phyloP scores from a whole-genome alignment of 2,888 invertebrate genomes.

The Agrochola lota region DNA sequence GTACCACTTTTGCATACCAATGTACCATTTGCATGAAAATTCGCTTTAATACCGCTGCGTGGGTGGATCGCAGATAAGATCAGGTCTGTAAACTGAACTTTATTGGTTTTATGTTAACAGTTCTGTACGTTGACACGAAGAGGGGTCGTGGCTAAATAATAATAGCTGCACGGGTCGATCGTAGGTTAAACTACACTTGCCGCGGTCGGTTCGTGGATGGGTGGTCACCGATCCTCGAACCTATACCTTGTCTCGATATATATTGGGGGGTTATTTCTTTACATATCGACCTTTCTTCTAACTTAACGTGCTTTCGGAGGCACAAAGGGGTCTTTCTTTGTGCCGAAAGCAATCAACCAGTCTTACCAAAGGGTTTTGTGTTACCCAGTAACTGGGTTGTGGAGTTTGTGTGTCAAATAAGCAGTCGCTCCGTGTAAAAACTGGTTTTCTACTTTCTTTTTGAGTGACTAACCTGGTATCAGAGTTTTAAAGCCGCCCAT shows the following conservation, averaged over 20 bases:
- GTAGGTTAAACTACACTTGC: neutral
- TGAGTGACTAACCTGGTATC: no score
- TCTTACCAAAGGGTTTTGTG: neutral
- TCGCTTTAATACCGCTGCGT: conserved; percentile 4
- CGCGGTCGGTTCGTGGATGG: no score
- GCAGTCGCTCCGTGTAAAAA: neutral
- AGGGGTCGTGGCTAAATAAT: neutral
- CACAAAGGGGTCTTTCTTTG: no score
- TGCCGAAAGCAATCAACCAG: neutral
- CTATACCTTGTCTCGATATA: no score
- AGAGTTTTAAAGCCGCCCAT: no score
- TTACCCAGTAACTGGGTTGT: neutral
- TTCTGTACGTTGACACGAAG: neutral
- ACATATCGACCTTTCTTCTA: no score
- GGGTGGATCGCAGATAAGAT: conserved; percentile 28
- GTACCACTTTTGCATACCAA: conserved; percentile 43
- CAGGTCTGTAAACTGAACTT: conserved; percentile 4
- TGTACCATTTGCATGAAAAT: conserved; percentile 52
- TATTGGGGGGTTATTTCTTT: no score
- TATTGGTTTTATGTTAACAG: conserved; percentile 20
- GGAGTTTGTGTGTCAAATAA: neutral
- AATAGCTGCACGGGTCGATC: neutral
- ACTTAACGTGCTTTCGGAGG: no score
- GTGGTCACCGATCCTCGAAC: no score
- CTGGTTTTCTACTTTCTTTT: no score